These are phyloP conservation scores for Thinocorus orbignyianus DNA, from an alignment of 2,113 vertebrate genomes.

Conservation along the genomic window DNA sequence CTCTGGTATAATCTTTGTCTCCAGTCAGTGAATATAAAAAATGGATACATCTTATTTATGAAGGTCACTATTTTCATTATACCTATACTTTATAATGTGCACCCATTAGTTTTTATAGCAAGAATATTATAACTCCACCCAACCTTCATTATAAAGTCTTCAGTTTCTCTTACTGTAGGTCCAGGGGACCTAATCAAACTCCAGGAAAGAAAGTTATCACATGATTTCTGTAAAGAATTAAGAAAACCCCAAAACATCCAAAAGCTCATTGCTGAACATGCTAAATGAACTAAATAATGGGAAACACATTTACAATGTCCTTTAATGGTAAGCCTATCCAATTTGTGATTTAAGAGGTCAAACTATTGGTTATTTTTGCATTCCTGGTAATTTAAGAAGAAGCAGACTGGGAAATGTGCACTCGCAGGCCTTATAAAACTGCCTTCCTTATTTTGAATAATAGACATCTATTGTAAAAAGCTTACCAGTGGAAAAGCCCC, in stretches of 20 bases:
- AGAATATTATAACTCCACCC: neutral
- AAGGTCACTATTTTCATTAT: neutral
- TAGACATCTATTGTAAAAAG: slow-evolving; percentile 62
- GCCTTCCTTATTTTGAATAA: slow-evolving; percentile 73
- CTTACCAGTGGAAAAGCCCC: slow-evolving; percentile 48
- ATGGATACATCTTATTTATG: neutral
- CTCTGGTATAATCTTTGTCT: neutral
- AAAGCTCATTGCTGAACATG: slow-evolving; percentile 70
- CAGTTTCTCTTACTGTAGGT: slow-evolving; percentile 2
- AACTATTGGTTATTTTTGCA: slow-evolving; percentile 77
- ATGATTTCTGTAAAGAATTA: slow-evolving; percentile 57
- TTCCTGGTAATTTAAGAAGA: slow-evolving; percentile 79
- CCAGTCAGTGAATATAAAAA: neutral
- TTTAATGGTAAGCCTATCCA: slow-evolving; percentile 77
- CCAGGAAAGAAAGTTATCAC: slow-evolving; percentile 62
- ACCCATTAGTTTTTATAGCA: neutral
- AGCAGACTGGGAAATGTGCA: slow-evolving; percentile 69
- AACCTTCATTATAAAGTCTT: slow-evolving; percentile 34
- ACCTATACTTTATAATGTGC: neutral
- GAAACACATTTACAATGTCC: slow-evolving; percentile 79
- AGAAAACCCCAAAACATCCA: slow-evolving; percentile 35
- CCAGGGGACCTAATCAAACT: slow-evolving; percentile 53
- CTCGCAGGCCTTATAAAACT: slow-evolving; percentile 74
- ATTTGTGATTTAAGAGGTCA: slow-evolving; percentile 82
- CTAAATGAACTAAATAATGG: slow-evolving; percentile 81